Base-by-base conservation (phyloP, 2,888 invertebrate genomes). In the Diogma glabrata region DNA sequence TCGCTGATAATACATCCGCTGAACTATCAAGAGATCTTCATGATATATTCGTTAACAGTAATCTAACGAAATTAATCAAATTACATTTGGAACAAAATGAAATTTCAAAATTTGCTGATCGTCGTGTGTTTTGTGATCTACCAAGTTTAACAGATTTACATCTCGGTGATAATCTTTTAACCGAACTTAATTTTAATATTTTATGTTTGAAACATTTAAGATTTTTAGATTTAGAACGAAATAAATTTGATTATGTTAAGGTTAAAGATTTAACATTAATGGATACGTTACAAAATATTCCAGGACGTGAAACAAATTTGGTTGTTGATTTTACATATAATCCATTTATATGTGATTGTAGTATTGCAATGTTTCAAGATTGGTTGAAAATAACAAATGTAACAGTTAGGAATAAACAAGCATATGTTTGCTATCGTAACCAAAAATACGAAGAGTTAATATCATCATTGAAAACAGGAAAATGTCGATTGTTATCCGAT, bases 81-180 rank as follows among this genome's bases (percentile, higher is more conserved):
- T 65, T 87, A 2, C 85, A 87, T 63, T 65, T 87, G 59, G 86
- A 86, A 60, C 83, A 84, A 59, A 87, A 87, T 62, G 82, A 84
- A 64, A 84, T 87, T 24, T 75, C 75, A 22, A 70, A 74, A 47
- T 82, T 85, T 57, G 72, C 72, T 53, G 81, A 83, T 61, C 70
- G 72, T 12, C 74, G 73, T 43, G 78, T 84, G 1, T 87, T 87
- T 62, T 87, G 86, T 60, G 79, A 80, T 59, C 66, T 86, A 20
- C 80, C 81, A 0, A 74, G 73, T 49, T 64, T 87, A 4, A 71
- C 78, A 55, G 81, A 85, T 61, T 68, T 87, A 1, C 78, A 85
- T 64, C 66, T 87, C 48, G 82, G 81, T n/a, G 77, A 84, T 57
- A 82, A 82, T 59, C 65, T 69, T 17, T 65, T 82, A 23, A 75